phyloP scores from a whole-genome alignment of 37 sponge, comb jelly and placozoan genomes.

The Halichondria panicea region DNA sequence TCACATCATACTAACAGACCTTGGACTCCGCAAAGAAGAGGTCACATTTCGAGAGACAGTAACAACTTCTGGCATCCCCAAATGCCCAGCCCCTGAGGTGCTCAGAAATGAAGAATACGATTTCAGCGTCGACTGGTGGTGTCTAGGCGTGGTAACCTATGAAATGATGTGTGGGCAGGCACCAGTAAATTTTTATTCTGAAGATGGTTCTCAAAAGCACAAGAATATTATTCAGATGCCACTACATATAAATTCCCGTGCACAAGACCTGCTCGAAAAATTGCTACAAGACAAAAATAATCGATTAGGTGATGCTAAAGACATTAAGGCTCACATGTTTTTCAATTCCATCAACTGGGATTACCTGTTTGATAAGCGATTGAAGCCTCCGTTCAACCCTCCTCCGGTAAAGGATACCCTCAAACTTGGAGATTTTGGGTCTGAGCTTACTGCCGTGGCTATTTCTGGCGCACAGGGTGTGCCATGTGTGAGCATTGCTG shows the following conservation, averaged over 20 bases:
- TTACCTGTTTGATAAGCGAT: too few species aligned
- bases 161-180: slow-evolving; percentile 98
- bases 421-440: too few species aligned
- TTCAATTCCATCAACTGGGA: too few species aligned
- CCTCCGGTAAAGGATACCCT: too few species aligned
- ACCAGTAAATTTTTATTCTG: slow-evolving; percentile 93
- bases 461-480: too few species aligned
- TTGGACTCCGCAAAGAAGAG: slow-evolving; percentile 95
- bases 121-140: slow-evolving; percentile 97
- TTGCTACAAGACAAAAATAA: slow-evolving; percentile 69
- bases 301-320: slow-evolving; percentile 76
- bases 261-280: slow-evolving; percentile 66
- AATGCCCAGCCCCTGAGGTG: slow-evolving; percentile 97
- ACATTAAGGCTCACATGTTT: too few species aligned
- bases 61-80: slow-evolving; percentile 93
- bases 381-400: too few species aligned
- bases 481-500: too few species aligned
- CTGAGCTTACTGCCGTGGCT: too few species aligned
- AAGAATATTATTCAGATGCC: slow-evolving; percentile 93
- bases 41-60: slow-evolving; percentile 79
- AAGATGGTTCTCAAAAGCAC: slow-evolving; percentile 91
- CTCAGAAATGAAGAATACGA: slow-evolving; percentile 90
- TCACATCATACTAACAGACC: slow-evolving; percentile 89
- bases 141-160: slow-evolving; percentile 89
- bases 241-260: slow-evolving; percentile 68